Percentiles rank a stretch among this genome's conserved stretches.
phyloP scores from a whole-genome alignment of 2,888 invertebrate genomes.

The Xestia ashworthii region DNA sequence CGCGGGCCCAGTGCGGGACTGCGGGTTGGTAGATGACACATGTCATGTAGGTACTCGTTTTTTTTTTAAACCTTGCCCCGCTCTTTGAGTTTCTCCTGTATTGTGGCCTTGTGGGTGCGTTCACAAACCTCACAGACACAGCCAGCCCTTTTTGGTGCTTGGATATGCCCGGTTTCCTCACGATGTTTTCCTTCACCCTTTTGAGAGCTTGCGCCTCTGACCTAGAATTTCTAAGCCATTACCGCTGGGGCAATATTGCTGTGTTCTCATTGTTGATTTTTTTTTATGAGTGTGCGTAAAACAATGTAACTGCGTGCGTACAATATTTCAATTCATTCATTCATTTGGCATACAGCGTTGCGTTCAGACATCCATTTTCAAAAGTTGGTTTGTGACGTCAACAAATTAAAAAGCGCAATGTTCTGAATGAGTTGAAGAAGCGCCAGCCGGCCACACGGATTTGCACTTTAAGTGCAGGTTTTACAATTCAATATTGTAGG shows the following conservation, averaged over 20 bases:
- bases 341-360: constrained; percentile 36
- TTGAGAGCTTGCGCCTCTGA: not conserved
- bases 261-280: not conserved
- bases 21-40: not conserved
- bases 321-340: constrained; percentile 29
- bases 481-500: not conserved
- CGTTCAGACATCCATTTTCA: constrained; percentile 29
- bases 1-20: not conserved
- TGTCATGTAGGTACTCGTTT: not conserved
- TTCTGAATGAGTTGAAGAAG: constrained; percentile 27
- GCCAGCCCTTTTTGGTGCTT: not conserved
- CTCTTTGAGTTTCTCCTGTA: no score
- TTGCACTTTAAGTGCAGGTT: not conserved
- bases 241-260: not conserved
- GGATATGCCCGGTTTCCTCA: not conserved
- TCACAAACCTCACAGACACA: no score
- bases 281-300: not conserved
- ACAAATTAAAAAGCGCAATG: constrained; percentile 29
- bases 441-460: not conserved
- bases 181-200: not conserved
- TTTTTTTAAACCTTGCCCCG: not conserved
- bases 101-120: no score
- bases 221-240: not conserved
- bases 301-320: constrained; percentile 19
- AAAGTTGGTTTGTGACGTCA: constrained; percentile 45